Evolutionary conservation across 2,113 vertebrate species (phyloP).

Genomic region (Coregonus clupeaformis): DNA sequence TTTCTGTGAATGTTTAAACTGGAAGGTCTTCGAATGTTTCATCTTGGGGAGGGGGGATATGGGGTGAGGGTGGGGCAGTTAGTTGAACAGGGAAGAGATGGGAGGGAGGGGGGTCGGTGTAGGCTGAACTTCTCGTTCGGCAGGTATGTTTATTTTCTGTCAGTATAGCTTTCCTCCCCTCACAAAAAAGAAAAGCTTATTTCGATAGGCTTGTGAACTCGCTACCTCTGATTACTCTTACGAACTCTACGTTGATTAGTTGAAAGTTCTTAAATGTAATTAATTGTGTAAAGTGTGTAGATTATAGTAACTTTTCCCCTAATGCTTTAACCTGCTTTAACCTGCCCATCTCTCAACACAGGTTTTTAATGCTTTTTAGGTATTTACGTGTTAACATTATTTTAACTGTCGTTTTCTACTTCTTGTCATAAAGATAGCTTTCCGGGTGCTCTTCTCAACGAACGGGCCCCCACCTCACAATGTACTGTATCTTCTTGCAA

Average conservation of each 20-base stretch:
- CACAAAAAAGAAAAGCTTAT: slow-evolving; percentile 72
- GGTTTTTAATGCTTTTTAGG: slow-evolving; percentile 74
- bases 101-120: slow-evolving; percentile 66
- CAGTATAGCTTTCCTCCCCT: slow-evolving; percentile 83
- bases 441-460: slow-evolving; percentile 56
- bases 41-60: slow-evolving; percentile 36
- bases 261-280: slow-evolving; percentile 82
- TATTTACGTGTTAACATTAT: slow-evolving; percentile 62
- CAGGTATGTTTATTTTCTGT: slow-evolving; percentile 80
- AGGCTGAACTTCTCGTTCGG: slow-evolving; percentile 76
- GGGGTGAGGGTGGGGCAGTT: slow-evolving; percentile 4
- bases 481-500: slow-evolving; percentile 72
- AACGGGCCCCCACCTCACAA: slow-evolving; percentile 60
- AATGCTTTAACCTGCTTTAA: slow-evolving; percentile 85
- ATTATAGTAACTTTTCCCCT: slow-evolving; percentile 83
- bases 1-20: slow-evolving; percentile 91
- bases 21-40: slow-evolving; percentile 81
- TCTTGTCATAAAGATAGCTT: slow-evolving; percentile 65
- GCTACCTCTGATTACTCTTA: slow-evolving; percentile 93
- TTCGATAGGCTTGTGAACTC: slow-evolving; percentile 80
- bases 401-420: slow-evolving; percentile 57
- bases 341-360: slow-evolving; percentile 82
- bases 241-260: slow-evolving; percentile 83
- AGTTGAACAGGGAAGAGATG: slow-evolving; percentile 44
- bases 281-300: slow-evolving; percentile 88